Conservation (phyloP, 2,797 vertebrate species). For the Gadopsis marmoratus region DNA sequence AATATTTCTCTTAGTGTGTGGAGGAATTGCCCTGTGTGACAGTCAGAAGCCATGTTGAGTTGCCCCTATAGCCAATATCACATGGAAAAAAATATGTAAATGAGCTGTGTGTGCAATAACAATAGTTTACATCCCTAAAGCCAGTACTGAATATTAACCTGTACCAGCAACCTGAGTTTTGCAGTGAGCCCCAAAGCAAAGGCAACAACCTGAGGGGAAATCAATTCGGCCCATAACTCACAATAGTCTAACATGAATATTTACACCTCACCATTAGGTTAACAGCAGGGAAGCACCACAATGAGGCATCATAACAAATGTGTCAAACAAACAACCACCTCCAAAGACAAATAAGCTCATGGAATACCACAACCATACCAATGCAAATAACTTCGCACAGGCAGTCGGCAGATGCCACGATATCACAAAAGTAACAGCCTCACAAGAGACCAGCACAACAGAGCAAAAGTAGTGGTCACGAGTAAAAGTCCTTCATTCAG, state of each 20-base stretch:
- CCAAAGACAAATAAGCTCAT: slow-evolving; percentile 5
- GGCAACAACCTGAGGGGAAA: slow-evolving; percentile 23
- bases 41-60: neutral
- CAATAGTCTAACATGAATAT: slow-evolving; percentile 31
- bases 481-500: too few species aligned
- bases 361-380: neutral
- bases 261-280: slow-evolving; percentile 21
- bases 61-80: neutral
- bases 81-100: slow-evolving; percentile 16
- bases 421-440: neutral
- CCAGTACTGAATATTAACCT: slow-evolving; percentile 8
- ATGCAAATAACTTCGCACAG: neutral
- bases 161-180: slow-evolving; percentile 11
- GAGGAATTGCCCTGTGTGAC: neutral
- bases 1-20: neutral
- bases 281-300: slow-evolving; percentile 6
- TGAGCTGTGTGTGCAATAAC: neutral
- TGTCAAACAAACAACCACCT: neutral
- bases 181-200: slow-evolving; percentile 20
- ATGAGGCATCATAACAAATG: slow-evolving; percentile 11
- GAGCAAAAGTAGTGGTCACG: too few species aligned
- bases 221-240: slow-evolving; percentile 26
- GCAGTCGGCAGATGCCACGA: neutral
- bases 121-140: slow-evolving; percentile 20
- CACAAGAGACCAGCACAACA: neutral